Conservation (phyloP, 2,888 invertebrate species). For the Metopia argyrocephala region DNA sequence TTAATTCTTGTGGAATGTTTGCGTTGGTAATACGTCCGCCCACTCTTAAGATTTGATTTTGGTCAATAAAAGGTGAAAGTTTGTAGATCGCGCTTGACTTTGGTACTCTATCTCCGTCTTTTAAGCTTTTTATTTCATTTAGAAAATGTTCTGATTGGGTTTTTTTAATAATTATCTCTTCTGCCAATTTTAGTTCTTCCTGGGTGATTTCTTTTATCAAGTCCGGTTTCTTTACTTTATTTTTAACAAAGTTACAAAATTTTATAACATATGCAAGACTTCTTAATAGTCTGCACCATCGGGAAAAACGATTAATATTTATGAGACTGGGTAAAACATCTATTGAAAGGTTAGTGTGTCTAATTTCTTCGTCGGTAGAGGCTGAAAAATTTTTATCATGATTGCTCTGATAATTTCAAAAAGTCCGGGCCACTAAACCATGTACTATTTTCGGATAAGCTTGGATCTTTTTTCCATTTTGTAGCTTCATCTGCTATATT, state of each 20-base stretch:
- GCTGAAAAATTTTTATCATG: constrained; percentile 18
- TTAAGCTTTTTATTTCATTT: background rate
- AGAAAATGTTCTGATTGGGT: too few relatives aligned
- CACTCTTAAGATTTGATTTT: constrained; percentile 18
- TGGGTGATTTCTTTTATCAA: background rate
- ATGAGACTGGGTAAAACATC: background rate
- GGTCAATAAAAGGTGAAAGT: constrained; percentile 6
- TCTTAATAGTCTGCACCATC: constrained; percentile 19
- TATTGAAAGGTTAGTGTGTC: background rate
- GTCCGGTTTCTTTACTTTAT: background rate
- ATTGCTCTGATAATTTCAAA: background rate
- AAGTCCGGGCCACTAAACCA: constrained; percentile 22
- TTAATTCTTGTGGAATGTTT: background rate
- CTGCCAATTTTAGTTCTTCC: constrained; percentile 8
- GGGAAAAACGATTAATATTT: background rate
- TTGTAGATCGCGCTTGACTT: constrained; percentile 26
- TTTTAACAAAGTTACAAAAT: background rate
- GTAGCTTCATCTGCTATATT: constrained; percentile 6
- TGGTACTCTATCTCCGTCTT: background rate
- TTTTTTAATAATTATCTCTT: background rate
- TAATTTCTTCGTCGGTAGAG: constrained; percentile 3
- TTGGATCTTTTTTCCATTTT: background rate
- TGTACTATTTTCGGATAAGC: background rate
- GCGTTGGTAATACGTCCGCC: constrained; percentile 7
- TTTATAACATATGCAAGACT: background rate